Evolutionary conservation across 2,888 invertebrate species (phyloP), one percentile per base, ranked within the genome.

Genomic region (Drosophila atripex): DNA sequence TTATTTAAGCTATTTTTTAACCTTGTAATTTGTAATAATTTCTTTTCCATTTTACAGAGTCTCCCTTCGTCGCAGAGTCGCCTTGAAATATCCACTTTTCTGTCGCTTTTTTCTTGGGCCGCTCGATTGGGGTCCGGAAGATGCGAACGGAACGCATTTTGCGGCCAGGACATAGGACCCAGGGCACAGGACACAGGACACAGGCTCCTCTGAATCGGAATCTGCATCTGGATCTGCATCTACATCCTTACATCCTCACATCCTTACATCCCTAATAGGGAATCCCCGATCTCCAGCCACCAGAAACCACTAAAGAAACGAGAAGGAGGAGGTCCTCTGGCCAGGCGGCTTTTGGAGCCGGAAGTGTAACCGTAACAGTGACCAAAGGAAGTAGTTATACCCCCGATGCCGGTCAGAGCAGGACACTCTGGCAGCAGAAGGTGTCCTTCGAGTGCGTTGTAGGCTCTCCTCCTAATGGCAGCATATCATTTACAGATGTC

Each of bases 401-500:
- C 43, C 35, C 39, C 30, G 23, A 25, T 35, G 21, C 18, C 18
- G 4, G 25, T 11, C 39, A n/a, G 51, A 4, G 12, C 2, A 21
- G 14, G 14, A 9, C n/a, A n/a, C 1, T n/a, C 35, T 35, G n/a
- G 32, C 23, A 25, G 28, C 6, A 25, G 43, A 16, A 32, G 46
- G 18, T 23, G 57, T 9, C 14, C 35, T n/a, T 28, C 30, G 12
- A 49, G 14, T 16, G 32, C 23, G 3, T 25, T n/a, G 39, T 32
- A 45, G 54, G 43, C 32, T 45, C 21, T 35, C 28, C 69, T 74
- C 64, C 66, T 84, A 88, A 88, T 88, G 78, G 75, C 68, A 75
- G 66, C 86, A 84, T 82, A 86, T 87, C 87, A 87, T 86, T 87
- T 88, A 77, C 88, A 87, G 84, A 84, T 88, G 87, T 77, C 75